phyloP scores from a whole-genome alignment of 2,888 invertebrate genomes.

The Gastrophysa polygoni region DNA sequence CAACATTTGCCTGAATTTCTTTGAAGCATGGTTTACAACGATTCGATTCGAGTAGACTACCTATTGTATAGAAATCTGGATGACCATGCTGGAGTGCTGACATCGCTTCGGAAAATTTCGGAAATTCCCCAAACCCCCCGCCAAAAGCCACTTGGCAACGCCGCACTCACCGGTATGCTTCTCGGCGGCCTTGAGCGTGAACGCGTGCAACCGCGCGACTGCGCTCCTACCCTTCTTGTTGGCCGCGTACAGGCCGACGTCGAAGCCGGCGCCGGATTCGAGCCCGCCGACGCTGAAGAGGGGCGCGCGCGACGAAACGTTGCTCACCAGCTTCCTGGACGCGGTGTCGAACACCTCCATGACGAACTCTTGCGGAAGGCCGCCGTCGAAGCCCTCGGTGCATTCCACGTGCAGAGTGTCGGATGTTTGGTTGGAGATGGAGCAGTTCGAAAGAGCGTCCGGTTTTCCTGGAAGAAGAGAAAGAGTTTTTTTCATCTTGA shows the following conservation, averaged over 20 bases:
- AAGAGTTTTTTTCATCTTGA: too few relatives aligned
- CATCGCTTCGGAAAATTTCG: too few relatives aligned
- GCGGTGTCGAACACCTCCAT: slow-evolving; percentile 70
- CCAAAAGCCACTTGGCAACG: too few relatives aligned
- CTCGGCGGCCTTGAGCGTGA: slow-evolving; percentile 74
- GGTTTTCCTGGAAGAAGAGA: slow-evolving; percentile 67
- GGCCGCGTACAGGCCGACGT: slow-evolving; percentile 70
- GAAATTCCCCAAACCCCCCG: too few relatives aligned
- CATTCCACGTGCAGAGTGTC: slow-evolving; percentile 76
- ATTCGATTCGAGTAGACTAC: too few relatives aligned
- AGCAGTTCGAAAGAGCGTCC: slow-evolving; percentile 74
- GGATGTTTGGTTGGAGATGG: slow-evolving; percentile 74
- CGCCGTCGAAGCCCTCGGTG: slow-evolving; percentile 77
- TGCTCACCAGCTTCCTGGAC: slow-evolving; percentile 62
- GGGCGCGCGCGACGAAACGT: slow-evolving; percentile 65
- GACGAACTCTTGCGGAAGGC: slow-evolving; percentile 73
- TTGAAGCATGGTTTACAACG: too few relatives aligned
- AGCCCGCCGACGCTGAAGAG: slow-evolving; percentile 71
- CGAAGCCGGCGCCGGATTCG: slow-evolving; percentile 72
- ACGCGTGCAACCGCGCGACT: slow-evolving; percentile 68
- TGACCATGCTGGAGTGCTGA: too few relatives aligned
- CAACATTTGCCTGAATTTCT: too few relatives aligned
- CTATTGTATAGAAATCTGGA: too few relatives aligned
- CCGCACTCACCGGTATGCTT: slow-evolving; percentile 68
- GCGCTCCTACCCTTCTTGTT: slow-evolving; percentile 76